Percentiles rank a stretch among this genome's conserved stretches.
These are phyloP conservation scores for Macrosteles quadrilineatus DNA, from an alignment of 1,140 invertebrate genomes.

Conservation along the genomic window DNA sequence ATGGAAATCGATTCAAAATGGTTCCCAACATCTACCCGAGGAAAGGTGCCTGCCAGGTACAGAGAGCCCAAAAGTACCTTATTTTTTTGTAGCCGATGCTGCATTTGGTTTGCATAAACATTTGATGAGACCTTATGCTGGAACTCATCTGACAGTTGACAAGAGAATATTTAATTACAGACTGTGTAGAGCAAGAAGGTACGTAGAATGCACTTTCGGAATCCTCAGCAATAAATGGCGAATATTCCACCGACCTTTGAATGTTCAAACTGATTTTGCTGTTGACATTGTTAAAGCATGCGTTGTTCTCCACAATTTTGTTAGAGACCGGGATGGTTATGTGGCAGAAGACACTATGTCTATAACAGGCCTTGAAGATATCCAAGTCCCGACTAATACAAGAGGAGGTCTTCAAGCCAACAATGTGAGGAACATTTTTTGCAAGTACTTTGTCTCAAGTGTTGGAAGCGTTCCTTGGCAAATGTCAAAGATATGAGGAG, in stretches of 20 bases:
- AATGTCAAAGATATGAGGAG: slow-evolving; percentile 35
- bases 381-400: background rate
- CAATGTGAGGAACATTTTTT: slow-evolving; percentile 22
- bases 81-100: slow-evolving; percentile 49
- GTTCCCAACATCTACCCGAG: slow-evolving; percentile 31
- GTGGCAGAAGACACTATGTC: slow-evolving; percentile 31
- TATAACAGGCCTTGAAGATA: slow-evolving; percentile 34
- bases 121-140: slow-evolving; percentile 47
- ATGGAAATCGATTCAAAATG: slow-evolving; percentile 38
- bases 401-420: slow-evolving; percentile 26
- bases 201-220: slow-evolving; percentile 45
- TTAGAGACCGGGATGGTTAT: slow-evolving; percentile 37
- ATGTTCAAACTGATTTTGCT: slow-evolving; percentile 39
- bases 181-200: slow-evolving; percentile 41
- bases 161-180: slow-evolving; percentile 50
- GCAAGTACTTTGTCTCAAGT: slow-evolving; percentile 22
- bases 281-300: slow-evolving; percentile 41
- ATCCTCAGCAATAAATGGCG: slow-evolving; percentile 44
- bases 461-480: slow-evolving; percentile 33
- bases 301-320: slow-evolving; percentile 42
- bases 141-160: slow-evolving; percentile 35
- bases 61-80: slow-evolving; percentile 35
- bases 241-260: slow-evolving; percentile 43
- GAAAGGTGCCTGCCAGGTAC: slow-evolving; percentile 33
- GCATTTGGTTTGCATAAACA: slow-evolving; percentile 47